Conservation (phyloP, 2,113 vertebrate genomes). For the Urocynchramus pylzowi region DNA sequence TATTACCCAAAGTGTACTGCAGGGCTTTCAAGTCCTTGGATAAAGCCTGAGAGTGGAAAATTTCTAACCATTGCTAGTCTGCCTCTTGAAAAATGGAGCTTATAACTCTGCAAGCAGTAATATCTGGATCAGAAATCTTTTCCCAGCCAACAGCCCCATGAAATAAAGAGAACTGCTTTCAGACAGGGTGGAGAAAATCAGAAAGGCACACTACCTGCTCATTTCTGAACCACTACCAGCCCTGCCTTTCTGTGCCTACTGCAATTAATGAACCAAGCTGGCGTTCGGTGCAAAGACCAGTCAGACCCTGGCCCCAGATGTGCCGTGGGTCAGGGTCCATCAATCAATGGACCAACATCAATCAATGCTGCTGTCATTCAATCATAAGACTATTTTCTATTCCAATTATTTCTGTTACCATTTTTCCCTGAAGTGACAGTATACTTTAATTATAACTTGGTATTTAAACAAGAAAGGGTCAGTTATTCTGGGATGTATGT, state of each 20-base stretch:
- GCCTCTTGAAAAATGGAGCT: background rate
- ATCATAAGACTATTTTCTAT: background rate
- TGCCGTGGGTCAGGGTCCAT: rapidly evolving
- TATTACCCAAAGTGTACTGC: background rate
- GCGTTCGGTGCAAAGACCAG: background rate
- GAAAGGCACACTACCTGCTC: background rate
- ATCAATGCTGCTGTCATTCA: background rate
- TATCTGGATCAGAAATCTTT: background rate
- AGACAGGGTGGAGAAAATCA: background rate
- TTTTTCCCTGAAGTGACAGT: background rate
- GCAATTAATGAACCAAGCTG: background rate
- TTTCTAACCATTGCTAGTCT: background rate
- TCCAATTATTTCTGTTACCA: background rate
- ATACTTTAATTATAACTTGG: background rate
- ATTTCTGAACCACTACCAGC: background rate
- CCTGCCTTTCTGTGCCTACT: background rate
- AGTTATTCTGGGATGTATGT: background rate
- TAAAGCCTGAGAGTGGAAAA: background rate
- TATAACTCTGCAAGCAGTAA: background rate
- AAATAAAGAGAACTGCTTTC: background rate
- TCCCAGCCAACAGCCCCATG: background rate
- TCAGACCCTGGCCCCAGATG: background rate
- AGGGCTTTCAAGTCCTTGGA: background rate
- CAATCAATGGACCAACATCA: background rate
- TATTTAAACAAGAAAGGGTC: background rate